Evolutionary conservation across 1,140 invertebrate genomes (phyloP).

Genomic region (Eurosta solidaginis): DNA sequence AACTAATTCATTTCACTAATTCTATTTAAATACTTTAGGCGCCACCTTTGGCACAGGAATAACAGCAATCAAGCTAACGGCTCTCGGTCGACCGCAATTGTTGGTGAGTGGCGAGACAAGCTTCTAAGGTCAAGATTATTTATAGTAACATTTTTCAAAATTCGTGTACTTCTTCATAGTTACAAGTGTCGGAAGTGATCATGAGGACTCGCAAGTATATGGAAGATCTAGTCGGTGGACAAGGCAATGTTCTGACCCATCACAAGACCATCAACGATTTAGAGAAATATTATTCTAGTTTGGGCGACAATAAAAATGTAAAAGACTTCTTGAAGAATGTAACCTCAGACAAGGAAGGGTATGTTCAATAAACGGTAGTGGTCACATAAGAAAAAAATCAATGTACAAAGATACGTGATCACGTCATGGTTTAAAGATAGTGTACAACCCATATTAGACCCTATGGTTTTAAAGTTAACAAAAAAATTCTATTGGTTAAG

Average conservation of each 20-base stretch:
- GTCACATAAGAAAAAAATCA: no score
- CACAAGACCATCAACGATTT: constrained; percentile 86
- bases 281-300: constrained; percentile 81
- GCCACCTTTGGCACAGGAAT: constrained; percentile 94
- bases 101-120: constrained; percentile 74
- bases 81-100: constrained; percentile 93
- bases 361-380: constrained; percentile 72
- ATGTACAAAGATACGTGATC: no score
- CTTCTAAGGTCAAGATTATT: not conserved
- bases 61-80: constrained; percentile 96
- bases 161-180: constrained; percentile 63
- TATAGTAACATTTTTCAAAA: not conserved
- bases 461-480: no score
- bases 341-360: constrained; percentile 89
- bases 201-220: constrained; percentile 92
- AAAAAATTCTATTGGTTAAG: no score
- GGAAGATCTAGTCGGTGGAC: constrained; percentile 80
- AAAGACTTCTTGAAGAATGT: constrained; percentile 90
- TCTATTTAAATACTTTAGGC: constrained; percentile 69
- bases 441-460: no score
- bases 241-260: constrained; percentile 81
- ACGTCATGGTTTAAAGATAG: no score
- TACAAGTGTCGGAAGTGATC: constrained; percentile 97
- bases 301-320: constrained; percentile 76
- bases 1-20: not conserved